Conservation (phyloP, 2,113 vertebrate genomes). For the Puntigrus tetrazona region DNA sequence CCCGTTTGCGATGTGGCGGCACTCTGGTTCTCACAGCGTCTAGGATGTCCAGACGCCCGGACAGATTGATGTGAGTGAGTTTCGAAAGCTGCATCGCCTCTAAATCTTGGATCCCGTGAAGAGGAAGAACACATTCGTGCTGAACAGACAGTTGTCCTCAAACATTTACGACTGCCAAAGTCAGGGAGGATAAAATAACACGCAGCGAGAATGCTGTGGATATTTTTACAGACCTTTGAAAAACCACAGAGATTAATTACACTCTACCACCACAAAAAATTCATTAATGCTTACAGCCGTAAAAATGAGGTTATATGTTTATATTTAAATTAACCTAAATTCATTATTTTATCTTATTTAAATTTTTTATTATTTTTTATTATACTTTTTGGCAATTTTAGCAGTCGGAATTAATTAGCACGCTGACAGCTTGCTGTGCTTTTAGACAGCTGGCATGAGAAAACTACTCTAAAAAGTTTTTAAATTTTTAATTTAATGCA, state of each 20-base stretch:
- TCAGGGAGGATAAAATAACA: slow-evolving; percentile 42
- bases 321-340: no score
- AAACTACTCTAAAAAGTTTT: not conserved
- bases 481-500: not conserved
- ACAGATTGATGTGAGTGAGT: slow-evolving; percentile 40
- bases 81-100: slow-evolving; percentile 27
- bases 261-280: slow-evolving; percentile 37
- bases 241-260: slow-evolving; percentile 52
- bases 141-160: slow-evolving; percentile 49
- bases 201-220: slow-evolving; percentile 36
- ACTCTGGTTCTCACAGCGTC: slow-evolving; percentile 7
- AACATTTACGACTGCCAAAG: slow-evolving; percentile 46
- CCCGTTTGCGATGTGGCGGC: slow-evolving; percentile 7
- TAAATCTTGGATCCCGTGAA: slow-evolving; percentile 34
- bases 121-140: slow-evolving; percentile 34
- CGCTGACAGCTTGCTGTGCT: not conserved
- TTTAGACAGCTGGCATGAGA: slow-evolving; percentile 1
- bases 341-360: no score
- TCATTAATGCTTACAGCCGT: not conserved
- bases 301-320: no score
- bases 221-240: slow-evolving; percentile 51
- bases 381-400: no score
- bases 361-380: no score
- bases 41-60: not conserved
- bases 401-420: not conserved